Evolutionary conservation across 23 tunicate genomes (phyloP).

Genomic region (Halocynthia aurantium): DNA sequence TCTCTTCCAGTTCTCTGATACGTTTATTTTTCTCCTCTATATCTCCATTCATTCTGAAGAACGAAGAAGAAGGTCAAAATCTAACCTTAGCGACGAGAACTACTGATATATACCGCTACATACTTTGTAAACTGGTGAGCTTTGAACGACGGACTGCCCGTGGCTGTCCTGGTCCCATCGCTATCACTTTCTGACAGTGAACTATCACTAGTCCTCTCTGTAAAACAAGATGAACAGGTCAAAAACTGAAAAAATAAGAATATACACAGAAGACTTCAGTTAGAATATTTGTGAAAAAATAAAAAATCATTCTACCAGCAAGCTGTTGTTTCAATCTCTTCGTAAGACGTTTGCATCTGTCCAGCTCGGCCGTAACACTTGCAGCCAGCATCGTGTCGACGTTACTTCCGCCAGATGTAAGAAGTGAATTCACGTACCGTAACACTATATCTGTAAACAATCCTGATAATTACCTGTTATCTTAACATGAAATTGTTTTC

Average conservation of each 20-base stretch:
- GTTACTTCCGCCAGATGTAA: slow-evolving; percentile 18
- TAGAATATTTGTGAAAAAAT: too few relatives aligned
- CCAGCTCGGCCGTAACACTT: slow-evolving; percentile 51
- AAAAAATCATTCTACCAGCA: background rate
- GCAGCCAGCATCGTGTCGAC: slow-evolving; percentile 37
- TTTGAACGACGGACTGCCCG: slow-evolving; percentile 3
- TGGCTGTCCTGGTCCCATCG: slow-evolving; percentile 13
- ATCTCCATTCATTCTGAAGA: slow-evolving; percentile 27
- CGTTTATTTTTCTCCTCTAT: slow-evolving; percentile 34
- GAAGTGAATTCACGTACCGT: slow-evolving; percentile 45
- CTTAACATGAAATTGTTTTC: background rate
- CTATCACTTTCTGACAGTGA: slow-evolving; percentile 34
- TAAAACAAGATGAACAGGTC: background rate
- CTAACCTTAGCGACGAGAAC: too few relatives aligned
- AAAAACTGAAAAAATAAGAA: background rate
- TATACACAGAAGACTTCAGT: background rate
- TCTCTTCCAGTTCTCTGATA: slow-evolving; percentile 39
- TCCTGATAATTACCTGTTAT: background rate
- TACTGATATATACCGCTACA: too few relatives aligned
- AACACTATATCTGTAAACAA: slow-evolving; percentile 48
- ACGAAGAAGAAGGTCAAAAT: too few relatives aligned
- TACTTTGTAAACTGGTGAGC: slow-evolving; percentile 20
- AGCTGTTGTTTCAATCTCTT: slow-evolving; percentile 12
- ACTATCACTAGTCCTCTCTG: background rate
- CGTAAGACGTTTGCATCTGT: slow-evolving; percentile 39